Evolutionary conservation across 1,140 invertebrate genomes (phyloP).

Genomic region (Acromyrmex charruanus): DNA sequence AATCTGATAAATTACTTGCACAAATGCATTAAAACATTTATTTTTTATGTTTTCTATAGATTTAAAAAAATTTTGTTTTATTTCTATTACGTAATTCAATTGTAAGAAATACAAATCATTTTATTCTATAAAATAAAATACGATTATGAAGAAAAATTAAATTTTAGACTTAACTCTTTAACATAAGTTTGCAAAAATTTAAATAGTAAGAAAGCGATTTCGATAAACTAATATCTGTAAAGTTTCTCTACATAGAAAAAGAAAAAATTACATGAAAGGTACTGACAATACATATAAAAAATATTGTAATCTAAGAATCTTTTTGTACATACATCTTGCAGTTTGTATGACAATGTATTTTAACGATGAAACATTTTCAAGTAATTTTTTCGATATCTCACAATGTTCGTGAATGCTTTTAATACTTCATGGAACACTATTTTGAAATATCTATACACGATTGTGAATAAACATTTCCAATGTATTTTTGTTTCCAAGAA

Average conservation of each 20-base stretch:
- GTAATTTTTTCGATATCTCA: neutral
- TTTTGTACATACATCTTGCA: neutral
- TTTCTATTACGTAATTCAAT: too few species aligned
- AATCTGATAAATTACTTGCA: neutral
- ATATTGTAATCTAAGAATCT: neutral
- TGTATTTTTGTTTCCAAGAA: too few species aligned
- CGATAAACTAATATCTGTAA: constrained; percentile 7
- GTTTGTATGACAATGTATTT: too few species aligned
- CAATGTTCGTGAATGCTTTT: neutral
- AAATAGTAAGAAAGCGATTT: neutral
- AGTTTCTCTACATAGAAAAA: neutral
- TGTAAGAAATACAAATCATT: too few species aligned
- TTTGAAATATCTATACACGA: too few species aligned
- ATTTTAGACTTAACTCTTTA: too few species aligned
- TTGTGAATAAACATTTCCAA: too few species aligned
- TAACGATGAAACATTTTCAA: neutral
- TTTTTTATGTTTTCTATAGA: neutral
- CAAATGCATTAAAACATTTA: neutral
- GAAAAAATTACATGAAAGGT: neutral
- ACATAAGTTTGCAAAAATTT: too few species aligned
- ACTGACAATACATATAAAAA: neutral
- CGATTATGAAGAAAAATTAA: too few species aligned
- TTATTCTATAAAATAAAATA: too few species aligned
- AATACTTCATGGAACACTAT: neutral
- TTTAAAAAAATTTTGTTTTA: too few species aligned